Evolutionary conservation across 2,797 vertebrate genomes (phyloP).

Genomic region (Brachymystax lenok): DNA sequence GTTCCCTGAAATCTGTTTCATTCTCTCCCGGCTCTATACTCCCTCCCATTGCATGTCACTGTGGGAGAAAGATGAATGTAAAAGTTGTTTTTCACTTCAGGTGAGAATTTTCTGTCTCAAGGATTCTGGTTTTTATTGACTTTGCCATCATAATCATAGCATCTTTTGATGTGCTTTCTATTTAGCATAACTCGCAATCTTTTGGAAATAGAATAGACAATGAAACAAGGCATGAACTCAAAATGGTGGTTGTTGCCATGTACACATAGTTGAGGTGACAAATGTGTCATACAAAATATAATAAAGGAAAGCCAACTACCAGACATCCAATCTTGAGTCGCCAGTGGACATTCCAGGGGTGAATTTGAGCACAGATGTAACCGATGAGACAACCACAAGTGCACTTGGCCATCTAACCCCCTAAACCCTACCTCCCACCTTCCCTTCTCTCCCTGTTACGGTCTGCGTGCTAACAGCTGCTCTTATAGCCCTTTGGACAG

Average conservation of each 20-base stretch:
- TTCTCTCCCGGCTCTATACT: constrained; percentile 2
- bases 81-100: no score
- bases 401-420: constrained; percentile 55
- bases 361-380: constrained; percentile 48
- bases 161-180: no score
- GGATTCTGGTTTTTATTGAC: no score
- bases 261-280: not conserved
- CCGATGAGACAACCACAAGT: constrained; percentile 48
- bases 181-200: not conserved
- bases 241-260: not conserved
- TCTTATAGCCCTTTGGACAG: constrained; percentile 77
- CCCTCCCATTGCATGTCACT: constrained; percentile 54
- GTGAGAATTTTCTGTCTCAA: no score
- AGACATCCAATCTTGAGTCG: not conserved
- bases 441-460: constrained; percentile 51
- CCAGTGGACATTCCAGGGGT: constrained; percentile 52
- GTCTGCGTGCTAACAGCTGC: constrained; percentile 74
- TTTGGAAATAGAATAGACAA: not conserved
- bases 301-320: not conserved
- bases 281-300: not conserved
- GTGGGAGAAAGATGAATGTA: constrained; percentile 51
- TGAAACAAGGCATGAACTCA: not conserved
- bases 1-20: constrained; percentile 66
- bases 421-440: constrained; percentile 24
- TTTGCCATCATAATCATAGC: no score